These are phyloP conservation scores for Halcyon malimbica DNA, from an alignment of 2,113 vertebrate species.

Conservation along the genomic window DNA sequence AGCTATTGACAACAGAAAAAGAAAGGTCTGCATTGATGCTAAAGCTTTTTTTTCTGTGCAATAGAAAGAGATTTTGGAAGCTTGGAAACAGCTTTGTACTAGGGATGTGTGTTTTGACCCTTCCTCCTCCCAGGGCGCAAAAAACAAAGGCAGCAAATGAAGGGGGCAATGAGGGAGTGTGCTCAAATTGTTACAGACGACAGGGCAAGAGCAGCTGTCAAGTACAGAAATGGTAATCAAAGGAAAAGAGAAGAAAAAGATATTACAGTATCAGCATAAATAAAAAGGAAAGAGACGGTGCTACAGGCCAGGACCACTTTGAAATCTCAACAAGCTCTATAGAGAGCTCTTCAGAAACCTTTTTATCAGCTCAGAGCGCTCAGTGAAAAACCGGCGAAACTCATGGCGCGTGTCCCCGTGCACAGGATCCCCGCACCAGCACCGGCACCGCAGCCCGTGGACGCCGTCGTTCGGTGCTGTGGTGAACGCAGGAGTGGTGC, in stretches of 20 bases:
- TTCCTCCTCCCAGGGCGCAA: not conserved
- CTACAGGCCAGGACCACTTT: not conserved
- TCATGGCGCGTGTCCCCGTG: not conserved
- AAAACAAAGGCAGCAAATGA: slow-evolving; percentile 54
- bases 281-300: not conserved
- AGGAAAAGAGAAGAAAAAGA: not conserved
- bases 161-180: not conserved
- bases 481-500: not conserved
- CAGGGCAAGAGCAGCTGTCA: not conserved
- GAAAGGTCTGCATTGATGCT: slow-evolving; percentile 50
- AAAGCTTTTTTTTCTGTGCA: slow-evolving; percentile 33
- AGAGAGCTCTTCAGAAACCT: not conserved
- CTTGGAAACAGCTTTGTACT: slow-evolving; percentile 36
- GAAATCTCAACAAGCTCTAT: slow-evolving; percentile 24
- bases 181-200: not conserved
- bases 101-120: not conserved
- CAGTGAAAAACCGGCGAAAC: not conserved
- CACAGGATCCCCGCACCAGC: not conserved
- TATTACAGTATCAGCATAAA: slow-evolving; percentile 32
- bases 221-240: not conserved
- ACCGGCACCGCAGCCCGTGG: not conserved
- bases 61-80: slow-evolving; percentile 45
- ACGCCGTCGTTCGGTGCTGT: not conserved
- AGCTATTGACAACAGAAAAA: slow-evolving; percentile 53
- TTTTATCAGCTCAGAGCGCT: not conserved